Evolutionary conservation across 1,140 invertebrate species (phyloP).

Genomic region (Drosophila funebris): DNA sequence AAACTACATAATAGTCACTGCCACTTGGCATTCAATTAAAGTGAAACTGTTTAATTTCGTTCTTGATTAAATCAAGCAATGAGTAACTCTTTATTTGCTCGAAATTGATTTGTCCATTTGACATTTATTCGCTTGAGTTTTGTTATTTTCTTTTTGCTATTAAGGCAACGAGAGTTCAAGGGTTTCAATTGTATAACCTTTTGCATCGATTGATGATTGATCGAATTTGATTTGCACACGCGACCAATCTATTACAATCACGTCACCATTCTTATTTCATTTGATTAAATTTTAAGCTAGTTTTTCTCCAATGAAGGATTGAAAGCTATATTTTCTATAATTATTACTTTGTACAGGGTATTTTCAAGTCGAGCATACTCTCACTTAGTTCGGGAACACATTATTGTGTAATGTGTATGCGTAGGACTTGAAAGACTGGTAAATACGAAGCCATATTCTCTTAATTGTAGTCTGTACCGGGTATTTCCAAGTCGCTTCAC

Average conservation of each 20-base stretch:
- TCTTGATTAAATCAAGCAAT: conserved; percentile 46
- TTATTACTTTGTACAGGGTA: no score
- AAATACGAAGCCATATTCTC: no score
- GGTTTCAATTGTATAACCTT: conserved; percentile 23
- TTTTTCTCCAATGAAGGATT: no score
- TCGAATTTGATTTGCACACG: conserved; percentile 27
- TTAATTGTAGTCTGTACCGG: no score
- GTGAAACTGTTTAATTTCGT: conserved; percentile 31
- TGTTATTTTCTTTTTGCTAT: not conserved
- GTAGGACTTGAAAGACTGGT: no score
- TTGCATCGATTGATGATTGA: conserved; percentile 28
- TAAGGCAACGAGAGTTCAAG: not conserved
- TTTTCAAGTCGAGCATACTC: no score
- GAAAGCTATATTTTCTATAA: no score
- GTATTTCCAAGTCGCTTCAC: no score
- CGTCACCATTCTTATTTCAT: no score
- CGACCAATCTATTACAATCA: conserved; percentile 16
- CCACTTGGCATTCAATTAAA: conserved; percentile 47
- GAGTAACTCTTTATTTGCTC: conserved; percentile 6
- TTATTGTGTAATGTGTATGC: no score
- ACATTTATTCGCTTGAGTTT: conserved; percentile 39
- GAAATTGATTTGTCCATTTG: conserved; percentile 52
- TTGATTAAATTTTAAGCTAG: no score
- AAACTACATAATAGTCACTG: not conserved
- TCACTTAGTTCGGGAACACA: no score